Conservation (phyloP, 2,888 invertebrate species). For the Polyommatus icarus region DNA sequence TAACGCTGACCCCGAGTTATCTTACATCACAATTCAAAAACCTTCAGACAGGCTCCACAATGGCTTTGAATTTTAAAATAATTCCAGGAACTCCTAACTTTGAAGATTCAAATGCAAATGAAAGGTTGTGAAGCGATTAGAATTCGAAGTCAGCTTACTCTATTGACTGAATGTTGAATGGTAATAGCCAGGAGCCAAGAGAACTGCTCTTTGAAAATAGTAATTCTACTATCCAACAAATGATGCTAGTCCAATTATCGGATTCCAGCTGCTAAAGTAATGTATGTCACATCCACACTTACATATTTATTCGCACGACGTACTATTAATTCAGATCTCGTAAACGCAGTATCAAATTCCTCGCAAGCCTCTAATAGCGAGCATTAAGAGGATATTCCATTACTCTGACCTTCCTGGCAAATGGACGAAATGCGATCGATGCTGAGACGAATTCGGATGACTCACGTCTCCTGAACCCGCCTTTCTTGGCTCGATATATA, state of each 20-base stretch:
- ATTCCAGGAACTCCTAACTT: conserved; percentile 7
- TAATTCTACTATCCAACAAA: not conserved
- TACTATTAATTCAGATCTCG: not conserved
- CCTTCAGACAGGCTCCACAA: not conserved
- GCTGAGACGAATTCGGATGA: conserved; percentile 66
- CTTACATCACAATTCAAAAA: conserved; percentile 18
- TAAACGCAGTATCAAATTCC: conserved; percentile 36
- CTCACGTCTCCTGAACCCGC: conserved; percentile 68
- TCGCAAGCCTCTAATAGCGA: conserved; percentile 43
- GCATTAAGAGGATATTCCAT: conserved; percentile 56
- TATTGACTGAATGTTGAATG: conserved; percentile 2
- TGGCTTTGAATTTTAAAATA: conserved; percentile 15
- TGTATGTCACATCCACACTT: not conserved
- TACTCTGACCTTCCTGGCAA: conserved; percentile 58
- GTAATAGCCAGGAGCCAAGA: not conserved
- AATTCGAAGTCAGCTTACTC: not conserved
- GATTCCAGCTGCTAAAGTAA: not conserved
- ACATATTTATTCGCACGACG: not conserved
- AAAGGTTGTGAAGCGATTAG: not conserved
- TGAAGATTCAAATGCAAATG: not conserved
- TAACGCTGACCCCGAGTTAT: conserved; percentile 1
- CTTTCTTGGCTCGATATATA: conserved; percentile 69
- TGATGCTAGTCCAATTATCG: not conserved
- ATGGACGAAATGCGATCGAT: conserved; percentile 68
- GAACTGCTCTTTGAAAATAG: not conserved